Percentiles rank a stretch among this genome's conserved stretches.
These are phyloP conservation scores for Metellina segmentata DNA, from an alignment of 2,888 invertebrate genomes.

Conservation along the genomic window DNA sequence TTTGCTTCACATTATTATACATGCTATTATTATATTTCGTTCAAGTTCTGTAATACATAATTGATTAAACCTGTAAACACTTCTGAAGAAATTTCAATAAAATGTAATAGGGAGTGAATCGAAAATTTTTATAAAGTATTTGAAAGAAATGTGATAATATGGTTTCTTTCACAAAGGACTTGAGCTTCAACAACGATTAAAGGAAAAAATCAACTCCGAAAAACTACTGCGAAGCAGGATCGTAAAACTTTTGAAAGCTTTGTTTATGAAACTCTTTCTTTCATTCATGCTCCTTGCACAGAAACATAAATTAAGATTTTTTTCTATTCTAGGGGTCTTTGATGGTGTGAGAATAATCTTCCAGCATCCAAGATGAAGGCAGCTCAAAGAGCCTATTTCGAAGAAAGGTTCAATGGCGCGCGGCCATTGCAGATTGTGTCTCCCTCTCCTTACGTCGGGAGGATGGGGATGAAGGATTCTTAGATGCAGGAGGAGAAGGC, in stretches of 20 bases:
- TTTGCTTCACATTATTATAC: too few species aligned
- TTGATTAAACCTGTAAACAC: too few species aligned
- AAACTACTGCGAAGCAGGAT: not conserved
- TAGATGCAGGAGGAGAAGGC: conserved; percentile 63
- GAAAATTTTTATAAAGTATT: too few species aligned
- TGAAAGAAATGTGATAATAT: too few species aligned
- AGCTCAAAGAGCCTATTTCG: conserved; percentile 49
- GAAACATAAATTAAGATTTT: conserved; percentile 61
- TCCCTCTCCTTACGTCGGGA: conserved; percentile 56
- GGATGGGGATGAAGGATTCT: conserved; percentile 73
- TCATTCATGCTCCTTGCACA: conserved; percentile 26
- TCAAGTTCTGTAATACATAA: too few species aligned
- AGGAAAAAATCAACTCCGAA: not conserved
- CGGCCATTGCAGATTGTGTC: conserved; percentile 70
- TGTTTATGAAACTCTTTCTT: conserved; percentile 59
- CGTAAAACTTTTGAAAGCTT: conserved; percentile 23
- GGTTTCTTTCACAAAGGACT: too few species aligned
- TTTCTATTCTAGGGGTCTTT: conserved; percentile 36
- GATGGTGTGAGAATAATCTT: conserved; percentile 72
- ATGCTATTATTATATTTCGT: too few species aligned
- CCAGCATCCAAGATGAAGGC: conserved; percentile 56
- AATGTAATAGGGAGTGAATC: too few species aligned
- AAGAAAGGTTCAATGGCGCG: conserved; percentile 67
- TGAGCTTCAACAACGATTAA: not conserved
- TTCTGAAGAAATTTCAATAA: too few species aligned